A percentile compares a stretch with the other conserved stretches of the same genome.
Conservation (phyloP, 2,888 invertebrate genomes). For the Eupithecia insigniata region DNA sequence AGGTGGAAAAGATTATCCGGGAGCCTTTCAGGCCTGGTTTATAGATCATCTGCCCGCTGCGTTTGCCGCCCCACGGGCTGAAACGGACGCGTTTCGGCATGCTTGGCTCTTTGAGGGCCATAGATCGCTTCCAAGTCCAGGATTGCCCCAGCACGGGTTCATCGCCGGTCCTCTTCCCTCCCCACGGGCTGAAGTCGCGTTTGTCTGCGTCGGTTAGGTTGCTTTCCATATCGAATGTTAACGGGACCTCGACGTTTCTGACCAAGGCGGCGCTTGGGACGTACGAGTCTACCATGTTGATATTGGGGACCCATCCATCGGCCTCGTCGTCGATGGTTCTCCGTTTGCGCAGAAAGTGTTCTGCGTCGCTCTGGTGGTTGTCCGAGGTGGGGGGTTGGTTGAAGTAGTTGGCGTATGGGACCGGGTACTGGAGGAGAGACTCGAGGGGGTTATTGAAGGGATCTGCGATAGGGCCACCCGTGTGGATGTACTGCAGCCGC, state of each 20-base stretch:
- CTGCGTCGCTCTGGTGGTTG: constrained; percentile 46
- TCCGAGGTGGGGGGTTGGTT: constrained; percentile 50
- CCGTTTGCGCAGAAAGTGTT: constrained; percentile 48
- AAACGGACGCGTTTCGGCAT: constrained; percentile 80
- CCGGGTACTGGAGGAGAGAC: constrained; percentile 53
- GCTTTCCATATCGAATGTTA: constrained; percentile 56
- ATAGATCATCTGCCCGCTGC: constrained; percentile 73
- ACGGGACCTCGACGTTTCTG: constrained; percentile 51
- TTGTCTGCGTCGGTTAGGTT: constrained; percentile 60
- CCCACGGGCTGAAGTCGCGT: constrained; percentile 78
- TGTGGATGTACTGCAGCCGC: constrained; percentile 73
- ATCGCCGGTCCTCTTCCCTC: constrained; percentile 62
- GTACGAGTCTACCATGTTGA: constrained; percentile 54
- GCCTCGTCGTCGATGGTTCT: constrained; percentile 53
- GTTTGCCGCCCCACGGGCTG: constrained; percentile 79
- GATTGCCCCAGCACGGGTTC: constrained; percentile 55
- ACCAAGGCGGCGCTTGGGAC: constrained; percentile 53
- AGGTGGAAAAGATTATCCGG: constrained; percentile 68
- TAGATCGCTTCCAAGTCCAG: constrained; percentile 75
- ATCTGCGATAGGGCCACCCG: constrained; percentile 56
- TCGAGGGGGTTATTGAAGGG: constrained; percentile 56
- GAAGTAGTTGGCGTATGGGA: constrained; percentile 62
- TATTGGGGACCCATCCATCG: constrained; percentile 59
- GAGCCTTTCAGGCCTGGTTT: constrained; percentile 68
- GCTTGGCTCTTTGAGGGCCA: constrained; percentile 67